Evolutionary conservation across 2,113 vertebrate species (phyloP), one percentile per base, ranked within the genome.

Genomic region (Carettochelys insculpta): DNA sequence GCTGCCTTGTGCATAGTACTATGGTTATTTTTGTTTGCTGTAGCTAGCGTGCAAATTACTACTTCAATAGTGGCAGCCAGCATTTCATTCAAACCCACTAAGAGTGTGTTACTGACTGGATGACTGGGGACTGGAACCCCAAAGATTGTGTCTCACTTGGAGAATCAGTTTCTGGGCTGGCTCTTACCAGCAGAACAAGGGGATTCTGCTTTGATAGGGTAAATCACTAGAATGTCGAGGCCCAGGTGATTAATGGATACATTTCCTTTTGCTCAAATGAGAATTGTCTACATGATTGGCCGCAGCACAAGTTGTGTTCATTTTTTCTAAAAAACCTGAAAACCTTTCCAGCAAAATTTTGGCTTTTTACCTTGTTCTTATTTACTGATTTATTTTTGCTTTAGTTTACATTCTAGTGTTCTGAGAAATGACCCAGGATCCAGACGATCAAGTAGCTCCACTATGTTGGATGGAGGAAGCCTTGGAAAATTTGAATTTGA

Each of bases 401-500:
- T 17, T 95, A 99, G 99, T 95, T 98, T 99, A 78, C 99, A 99
- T 77, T 98, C 98, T 77, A 98, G 98, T 4, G 98, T 99, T 48
- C 97, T 99, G 94, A 98, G 98, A 83, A 98, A 97, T 0, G 99
- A 99, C 85, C 97, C 98, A 0, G 97, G 98, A 0, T 98, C 99
- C 5, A 96, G 99, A 48, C 95, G 98, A n/a, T 99, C 99, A 2
- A 99, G 99, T 83, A 98, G 98, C 97, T 99, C 98, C 89, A 98
- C 98, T 3, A 98, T 99, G 98, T 91, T 99, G 97, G 98, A 99
- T 1, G 98, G 98, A 53, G 95, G 97, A 75, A 96, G 97, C 50
- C 95, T 98, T 82, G 98, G 99, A 43, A 99, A 98, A 96, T 99
- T 99, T 91, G 99, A 99, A 80, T 99, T 99, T 89, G 99, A 99